phyloP scores from a whole-genome alignment of 2,888 invertebrate species.

The Lithophane semibrunnea region DNA sequence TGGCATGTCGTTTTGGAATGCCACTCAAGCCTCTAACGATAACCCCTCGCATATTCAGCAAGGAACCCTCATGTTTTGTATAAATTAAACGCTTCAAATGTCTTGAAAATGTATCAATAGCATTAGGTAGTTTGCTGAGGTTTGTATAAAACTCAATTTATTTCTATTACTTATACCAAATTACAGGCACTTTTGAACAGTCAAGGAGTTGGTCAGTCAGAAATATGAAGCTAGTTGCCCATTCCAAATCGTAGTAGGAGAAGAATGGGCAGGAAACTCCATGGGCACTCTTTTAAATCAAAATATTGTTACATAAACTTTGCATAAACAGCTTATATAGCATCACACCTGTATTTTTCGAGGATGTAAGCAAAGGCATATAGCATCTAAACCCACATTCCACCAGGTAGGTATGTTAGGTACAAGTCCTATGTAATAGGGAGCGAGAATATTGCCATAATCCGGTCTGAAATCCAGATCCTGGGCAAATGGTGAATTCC shows the following conservation, averaged over 20 bases:
- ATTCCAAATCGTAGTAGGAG: no score
- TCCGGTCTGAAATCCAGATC: background rate
- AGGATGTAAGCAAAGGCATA: no score
- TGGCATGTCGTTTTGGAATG: conserved; percentile 28
- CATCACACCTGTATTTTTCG: background rate
- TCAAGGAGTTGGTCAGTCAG: no score
- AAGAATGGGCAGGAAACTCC: no score
- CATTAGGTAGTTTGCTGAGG: background rate
- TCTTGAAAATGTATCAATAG: background rate
- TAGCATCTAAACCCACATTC: no score
- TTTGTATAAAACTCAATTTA: background rate
- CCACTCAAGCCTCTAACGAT: background rate
- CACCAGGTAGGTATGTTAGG: background rate
- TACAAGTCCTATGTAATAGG: background rate
- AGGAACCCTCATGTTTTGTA: background rate
- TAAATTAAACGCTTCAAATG: conserved; percentile 21
- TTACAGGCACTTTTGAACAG: no score
- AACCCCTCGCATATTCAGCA: background rate
- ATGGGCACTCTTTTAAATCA: no score
- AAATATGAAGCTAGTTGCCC: no score
- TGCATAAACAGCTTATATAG: background rate
- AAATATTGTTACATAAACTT: background rate
- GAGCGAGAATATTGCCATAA: background rate
- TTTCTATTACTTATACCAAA: background rate
- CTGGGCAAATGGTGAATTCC: background rate